These are phyloP conservation scores for Pentalonia nigronervosa DNA, from an alignment of 1,140 invertebrate species.

Conservation along the genomic window DNA sequence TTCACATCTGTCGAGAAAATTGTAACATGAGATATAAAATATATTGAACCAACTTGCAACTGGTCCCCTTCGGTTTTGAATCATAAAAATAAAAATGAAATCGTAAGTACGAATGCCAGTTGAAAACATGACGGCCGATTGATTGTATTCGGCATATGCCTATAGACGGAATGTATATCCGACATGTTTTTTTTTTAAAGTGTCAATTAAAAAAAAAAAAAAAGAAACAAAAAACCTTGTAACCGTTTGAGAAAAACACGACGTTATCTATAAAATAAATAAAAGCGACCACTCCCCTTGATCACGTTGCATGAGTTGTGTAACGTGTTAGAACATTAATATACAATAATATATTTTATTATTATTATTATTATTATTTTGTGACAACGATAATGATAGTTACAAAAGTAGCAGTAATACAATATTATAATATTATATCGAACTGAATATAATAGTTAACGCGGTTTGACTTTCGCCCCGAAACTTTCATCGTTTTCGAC, in stretches of 20 bases:
- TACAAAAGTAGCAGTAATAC: not conserved
- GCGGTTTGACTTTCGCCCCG: not conserved
- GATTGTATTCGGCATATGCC: not conserved
- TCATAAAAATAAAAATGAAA: not conserved
- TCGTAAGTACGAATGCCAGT: not conserved
- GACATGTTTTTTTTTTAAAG: not conserved
- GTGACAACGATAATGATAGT: not conserved
- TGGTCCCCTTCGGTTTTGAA: not conserved
- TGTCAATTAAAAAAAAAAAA: slow-evolving; percentile 7
- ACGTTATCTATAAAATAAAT: not conserved
- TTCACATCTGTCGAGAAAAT: no score
- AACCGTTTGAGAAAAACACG: not conserved
- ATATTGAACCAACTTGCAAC: not conserved
- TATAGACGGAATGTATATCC: not conserved
- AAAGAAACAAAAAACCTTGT: not conserved
- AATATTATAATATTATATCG: not conserved
- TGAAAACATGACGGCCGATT: not conserved
- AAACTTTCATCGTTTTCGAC: not conserved
- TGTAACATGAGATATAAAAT: not conserved
- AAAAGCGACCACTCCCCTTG: not conserved
- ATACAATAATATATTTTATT: not conserved
- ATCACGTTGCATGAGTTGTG: not conserved
- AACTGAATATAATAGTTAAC: not conserved
- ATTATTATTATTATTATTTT: not conserved
- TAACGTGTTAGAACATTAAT: not conserved